Evolutionary conservation across 2,888 invertebrate genomes (phyloP).

Genomic region (Altica lythri): DNA sequence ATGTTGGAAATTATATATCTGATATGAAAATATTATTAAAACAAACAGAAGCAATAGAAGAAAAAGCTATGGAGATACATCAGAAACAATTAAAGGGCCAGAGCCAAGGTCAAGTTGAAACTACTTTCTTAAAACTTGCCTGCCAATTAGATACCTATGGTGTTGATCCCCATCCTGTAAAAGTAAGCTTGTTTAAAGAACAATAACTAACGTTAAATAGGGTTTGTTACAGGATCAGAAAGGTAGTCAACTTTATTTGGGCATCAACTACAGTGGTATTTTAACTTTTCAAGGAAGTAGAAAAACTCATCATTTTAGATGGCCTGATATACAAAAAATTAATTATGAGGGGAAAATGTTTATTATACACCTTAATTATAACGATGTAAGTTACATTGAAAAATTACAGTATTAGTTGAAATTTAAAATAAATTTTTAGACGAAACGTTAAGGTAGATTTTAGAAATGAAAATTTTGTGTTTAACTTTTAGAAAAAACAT

Average conservation of each 20-base stretch:
- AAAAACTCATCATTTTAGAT: constrained; percentile 93
- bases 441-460: no score
- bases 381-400: constrained; percentile 70
- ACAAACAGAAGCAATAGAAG: constrained; percentile 90
- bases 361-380: constrained; percentile 90
- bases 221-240: constrained; percentile 77
- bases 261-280: constrained; percentile 94
- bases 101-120: constrained; percentile 85
- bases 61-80: constrained; percentile 91
- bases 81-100: constrained; percentile 85
- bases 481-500: constrained; percentile 79
- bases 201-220: constrained; percentile 29
- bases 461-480: neutral
- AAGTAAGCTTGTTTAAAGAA: constrained; percentile 62
- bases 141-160: constrained; percentile 95
- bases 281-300: constrained; percentile 92
- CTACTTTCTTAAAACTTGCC: constrained; percentile 88
- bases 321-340: constrained; percentile 94
- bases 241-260: constrained; percentile 89
- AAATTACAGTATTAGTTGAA: neutral
- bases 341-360: constrained; percentile 99
- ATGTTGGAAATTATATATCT: constrained; percentile 86
- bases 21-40: constrained; percentile 90
- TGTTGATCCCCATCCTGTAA: constrained; percentile 97
- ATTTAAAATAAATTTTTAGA: neutral